Evolutionary conservation across 2,113 vertebrate genomes (phyloP).

Genomic region (Prinia subflava): DNA sequence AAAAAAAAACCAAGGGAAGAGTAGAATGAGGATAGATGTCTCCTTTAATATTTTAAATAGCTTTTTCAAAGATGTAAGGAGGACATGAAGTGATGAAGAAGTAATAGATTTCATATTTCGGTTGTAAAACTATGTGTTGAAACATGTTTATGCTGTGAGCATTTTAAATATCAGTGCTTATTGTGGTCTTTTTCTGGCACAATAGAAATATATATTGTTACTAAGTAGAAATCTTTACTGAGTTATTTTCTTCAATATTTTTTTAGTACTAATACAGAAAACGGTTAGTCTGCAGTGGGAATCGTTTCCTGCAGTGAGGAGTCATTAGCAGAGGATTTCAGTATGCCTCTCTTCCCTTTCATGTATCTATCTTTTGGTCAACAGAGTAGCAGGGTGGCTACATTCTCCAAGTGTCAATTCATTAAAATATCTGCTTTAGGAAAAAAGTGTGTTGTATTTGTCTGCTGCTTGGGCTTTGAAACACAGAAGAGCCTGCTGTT

Average conservation of each 20-base stretch:
- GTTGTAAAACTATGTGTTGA: not conserved
- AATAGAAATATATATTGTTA: not conserved
- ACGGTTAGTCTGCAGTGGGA: not conserved
- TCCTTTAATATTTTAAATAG: not conserved
- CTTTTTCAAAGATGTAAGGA: not conserved
- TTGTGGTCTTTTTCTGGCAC: not conserved
- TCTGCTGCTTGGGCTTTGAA: not conserved
- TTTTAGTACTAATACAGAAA: not conserved
- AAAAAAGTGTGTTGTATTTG: not conserved
- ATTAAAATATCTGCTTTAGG: not conserved
- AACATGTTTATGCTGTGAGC: not conserved
- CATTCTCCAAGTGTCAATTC: not conserved
- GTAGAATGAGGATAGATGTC: not conserved
- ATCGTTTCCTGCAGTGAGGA: not conserved
- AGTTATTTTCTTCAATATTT: conserved; percentile 28
- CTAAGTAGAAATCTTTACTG: not conserved
- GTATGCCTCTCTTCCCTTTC: not conserved
- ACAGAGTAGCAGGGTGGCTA: not conserved
- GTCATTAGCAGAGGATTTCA: not conserved
- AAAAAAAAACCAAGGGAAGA: not conserved
- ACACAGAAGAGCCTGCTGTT: not conserved
- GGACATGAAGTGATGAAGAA: not conserved
- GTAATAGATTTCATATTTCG: not conserved
- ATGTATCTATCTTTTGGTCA: not conserved
- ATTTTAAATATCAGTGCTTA: not conserved